Percentiles rank a stretch among this genome's conserved stretches.
Evolutionary conservation across 1,140 invertebrate genomes (phyloP).

Genomic region (Drosophila tsacasi): DNA sequence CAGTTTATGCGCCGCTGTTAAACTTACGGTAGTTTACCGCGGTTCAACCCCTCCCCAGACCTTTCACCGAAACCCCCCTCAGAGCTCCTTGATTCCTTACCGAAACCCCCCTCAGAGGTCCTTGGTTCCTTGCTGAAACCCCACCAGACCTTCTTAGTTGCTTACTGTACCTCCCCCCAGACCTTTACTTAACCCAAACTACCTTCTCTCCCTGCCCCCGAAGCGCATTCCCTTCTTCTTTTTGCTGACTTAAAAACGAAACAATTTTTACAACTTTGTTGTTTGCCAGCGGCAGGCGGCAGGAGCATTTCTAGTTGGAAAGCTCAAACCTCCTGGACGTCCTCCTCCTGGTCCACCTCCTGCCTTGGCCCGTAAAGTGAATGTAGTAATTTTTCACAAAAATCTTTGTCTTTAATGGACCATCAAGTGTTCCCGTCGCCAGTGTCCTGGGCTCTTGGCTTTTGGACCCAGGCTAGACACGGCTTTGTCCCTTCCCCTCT

Average conservation of each 20-base stretch:
- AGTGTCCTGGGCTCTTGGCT: conserved; percentile 39
- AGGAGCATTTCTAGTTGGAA: conserved; percentile 71
- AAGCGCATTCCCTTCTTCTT: conserved; percentile 11
- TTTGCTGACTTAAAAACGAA: conserved; percentile 73
- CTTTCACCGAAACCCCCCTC: background rate
- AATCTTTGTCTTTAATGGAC: conserved; percentile 85
- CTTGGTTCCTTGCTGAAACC: no score
- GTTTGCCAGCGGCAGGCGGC: conserved; percentile 75
- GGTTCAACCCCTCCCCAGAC: background rate
- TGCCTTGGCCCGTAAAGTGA: conserved; percentile 53
- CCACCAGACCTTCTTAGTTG: background rate
- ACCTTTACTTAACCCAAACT: background rate
- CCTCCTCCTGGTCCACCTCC: no score
- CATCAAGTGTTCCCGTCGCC: conserved; percentile 63
- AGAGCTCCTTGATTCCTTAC: background rate
- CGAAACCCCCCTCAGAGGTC: background rate
- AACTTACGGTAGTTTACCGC: conserved; percentile 80
- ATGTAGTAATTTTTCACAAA: conserved; percentile 80
- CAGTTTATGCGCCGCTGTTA: conserved; percentile 79
- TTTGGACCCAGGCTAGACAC: conserved; percentile 58
- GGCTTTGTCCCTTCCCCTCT: background rate
- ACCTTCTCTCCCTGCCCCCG: background rate
- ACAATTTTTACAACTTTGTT: conserved; percentile 85
- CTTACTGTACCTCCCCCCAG: background rate
- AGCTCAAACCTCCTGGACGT: background rate